Conservation (phyloP, 2,113 vertebrate species). For the Caloenas nicobarica region DNA sequence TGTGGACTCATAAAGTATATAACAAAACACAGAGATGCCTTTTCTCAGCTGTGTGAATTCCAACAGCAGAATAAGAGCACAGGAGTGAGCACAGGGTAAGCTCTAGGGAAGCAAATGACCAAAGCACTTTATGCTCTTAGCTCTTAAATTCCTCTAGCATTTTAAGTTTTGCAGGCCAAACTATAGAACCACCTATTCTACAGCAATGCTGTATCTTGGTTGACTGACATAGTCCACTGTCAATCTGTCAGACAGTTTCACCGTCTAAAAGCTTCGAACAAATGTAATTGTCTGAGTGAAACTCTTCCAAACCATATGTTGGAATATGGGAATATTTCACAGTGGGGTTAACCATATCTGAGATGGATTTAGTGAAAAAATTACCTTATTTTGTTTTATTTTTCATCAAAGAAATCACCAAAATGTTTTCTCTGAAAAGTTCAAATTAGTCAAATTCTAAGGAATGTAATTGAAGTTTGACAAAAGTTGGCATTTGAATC, state of each 20-base stretch:
- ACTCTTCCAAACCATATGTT: not conserved
- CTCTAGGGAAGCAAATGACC: not conserved
- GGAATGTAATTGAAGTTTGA: not conserved
- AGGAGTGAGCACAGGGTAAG: not conserved
- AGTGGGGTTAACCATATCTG: not conserved
- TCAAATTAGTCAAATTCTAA: not conserved
- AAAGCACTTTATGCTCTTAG: not conserved
- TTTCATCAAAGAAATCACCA: not conserved
- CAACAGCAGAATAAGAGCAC: not conserved
- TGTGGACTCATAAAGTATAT: constrained; percentile 6
- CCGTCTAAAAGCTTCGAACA: not conserved
- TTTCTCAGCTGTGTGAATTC: constrained; percentile 6
- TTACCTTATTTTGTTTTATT: not conserved
- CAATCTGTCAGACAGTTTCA: not conserved
- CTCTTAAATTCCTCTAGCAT: not conserved
- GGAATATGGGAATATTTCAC: not conserved
- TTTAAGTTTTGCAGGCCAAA: not conserved
- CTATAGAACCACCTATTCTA: not conserved
- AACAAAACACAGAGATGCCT: constrained; percentile 45
- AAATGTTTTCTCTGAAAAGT: not conserved
- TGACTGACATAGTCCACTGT: not conserved
- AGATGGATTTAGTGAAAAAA: not conserved
- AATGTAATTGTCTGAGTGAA: not conserved
- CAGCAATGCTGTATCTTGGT: not conserved
- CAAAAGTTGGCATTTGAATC: not conserved